Evolutionary conservation across 2,113 vertebrate species (phyloP).

Genomic region (Engraulis encrasicolus): DNA sequence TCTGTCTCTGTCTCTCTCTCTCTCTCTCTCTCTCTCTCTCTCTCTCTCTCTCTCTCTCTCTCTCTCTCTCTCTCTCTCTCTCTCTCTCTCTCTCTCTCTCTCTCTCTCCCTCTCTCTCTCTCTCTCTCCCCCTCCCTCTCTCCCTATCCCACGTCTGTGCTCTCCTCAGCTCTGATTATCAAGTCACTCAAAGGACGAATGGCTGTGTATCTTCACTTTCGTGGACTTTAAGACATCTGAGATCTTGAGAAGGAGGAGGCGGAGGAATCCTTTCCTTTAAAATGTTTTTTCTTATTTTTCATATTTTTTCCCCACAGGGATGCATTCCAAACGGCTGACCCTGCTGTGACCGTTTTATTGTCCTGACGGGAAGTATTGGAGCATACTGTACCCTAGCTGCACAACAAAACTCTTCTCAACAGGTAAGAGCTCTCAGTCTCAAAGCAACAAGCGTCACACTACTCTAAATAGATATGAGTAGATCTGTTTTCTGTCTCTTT

Average conservation of each 20-base stretch:
- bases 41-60: no score
- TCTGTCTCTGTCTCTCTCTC: constrained; percentile 44
- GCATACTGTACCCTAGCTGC: background rate
- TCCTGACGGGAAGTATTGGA: background rate
- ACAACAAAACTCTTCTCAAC: background rate
- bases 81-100: constrained; percentile 12
- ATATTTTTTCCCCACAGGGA: background rate
- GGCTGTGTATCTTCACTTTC: background rate
- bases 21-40: constrained; percentile 13
- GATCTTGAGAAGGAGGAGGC: background rate
- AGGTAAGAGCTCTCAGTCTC: constrained; percentile 1
- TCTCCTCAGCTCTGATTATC: background rate
- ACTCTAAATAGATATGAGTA: background rate
- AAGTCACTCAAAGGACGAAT: background rate
- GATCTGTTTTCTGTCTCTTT: background rate
- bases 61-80: constrained; percentile 9
- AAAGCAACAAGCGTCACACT: background rate
- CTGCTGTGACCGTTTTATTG: background rate
- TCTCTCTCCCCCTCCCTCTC: constrained; percentile 9
- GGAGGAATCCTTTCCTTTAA: background rate
- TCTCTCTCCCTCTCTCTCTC: constrained; percentile 41
- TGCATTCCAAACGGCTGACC: background rate
- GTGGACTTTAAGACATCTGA: background rate
- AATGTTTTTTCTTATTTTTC: background rate
- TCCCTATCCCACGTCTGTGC: background rate